phyloP scores from a whole-genome alignment of 2,888 invertebrate species.

The Cataglyphis altisquamis region DNA sequence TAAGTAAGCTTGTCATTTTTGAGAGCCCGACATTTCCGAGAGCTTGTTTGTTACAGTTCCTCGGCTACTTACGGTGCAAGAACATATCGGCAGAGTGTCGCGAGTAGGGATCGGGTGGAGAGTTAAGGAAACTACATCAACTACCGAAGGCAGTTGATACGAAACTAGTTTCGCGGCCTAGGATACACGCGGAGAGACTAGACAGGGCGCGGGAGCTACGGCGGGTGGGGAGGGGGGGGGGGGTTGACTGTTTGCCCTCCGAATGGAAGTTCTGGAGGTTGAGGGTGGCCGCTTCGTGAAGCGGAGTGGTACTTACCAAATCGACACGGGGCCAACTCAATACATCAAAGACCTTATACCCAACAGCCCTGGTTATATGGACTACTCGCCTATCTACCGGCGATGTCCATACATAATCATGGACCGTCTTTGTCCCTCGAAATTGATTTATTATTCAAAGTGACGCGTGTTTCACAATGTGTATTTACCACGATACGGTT shows the following conservation, averaged over 20 bases:
- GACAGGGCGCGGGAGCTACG: slow-evolving; percentile 44
- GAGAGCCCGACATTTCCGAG: not conserved
- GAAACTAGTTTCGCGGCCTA: slow-evolving; percentile 83
- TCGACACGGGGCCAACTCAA: slow-evolving; percentile 84
- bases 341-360: slow-evolving; percentile 85
- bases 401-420: slow-evolving; percentile 86
- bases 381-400: slow-evolving; percentile 75
- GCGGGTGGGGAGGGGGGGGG: slow-evolving; percentile 28
- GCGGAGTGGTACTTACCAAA: slow-evolving; percentile 83
- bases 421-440: slow-evolving; percentile 85
- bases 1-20: slow-evolving; percentile 37
- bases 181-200: slow-evolving; percentile 75
- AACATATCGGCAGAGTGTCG: slow-evolving; percentile 57
- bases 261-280: slow-evolving; percentile 78
- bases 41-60: slow-evolving; percentile 70
- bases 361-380: slow-evolving; percentile 76
- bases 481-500: slow-evolving; percentile 84
- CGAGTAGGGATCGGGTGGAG: slow-evolving; percentile 54
- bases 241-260: slow-evolving; percentile 78
- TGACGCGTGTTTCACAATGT: slow-evolving; percentile 86
- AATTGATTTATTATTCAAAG: slow-evolving; percentile 87
- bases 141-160: slow-evolving; percentile 76
- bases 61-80: slow-evolving; percentile 66
- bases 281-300: slow-evolving; percentile 76
- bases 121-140: slow-evolving; percentile 76